Conservation (phyloP, 2,888 invertebrate species). For the Drosophila conformis region DNA sequence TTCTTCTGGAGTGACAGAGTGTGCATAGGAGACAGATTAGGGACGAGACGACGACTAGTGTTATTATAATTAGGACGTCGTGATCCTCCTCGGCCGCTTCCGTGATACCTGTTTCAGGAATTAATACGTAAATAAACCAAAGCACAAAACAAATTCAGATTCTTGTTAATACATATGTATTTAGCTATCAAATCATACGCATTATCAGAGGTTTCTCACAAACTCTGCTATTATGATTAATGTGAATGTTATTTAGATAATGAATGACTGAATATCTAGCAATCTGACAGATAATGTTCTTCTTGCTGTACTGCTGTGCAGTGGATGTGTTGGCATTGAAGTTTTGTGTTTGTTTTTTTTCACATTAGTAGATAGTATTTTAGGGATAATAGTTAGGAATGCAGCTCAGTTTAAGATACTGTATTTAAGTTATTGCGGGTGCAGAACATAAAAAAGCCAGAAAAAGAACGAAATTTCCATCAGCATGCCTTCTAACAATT, state of each 20-base stretch:
- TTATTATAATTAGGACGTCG: conserved; percentile 85
- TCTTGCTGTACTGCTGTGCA: conserved; percentile 33
- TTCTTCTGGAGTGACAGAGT: conserved; percentile 86
- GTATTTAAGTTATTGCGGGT: conserved; percentile 30
- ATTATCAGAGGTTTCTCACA: conserved; percentile 16
- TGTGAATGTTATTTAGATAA: conserved; percentile 28
- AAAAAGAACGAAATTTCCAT: conserved; percentile 43
- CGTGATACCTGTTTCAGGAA: conserved; percentile 82
- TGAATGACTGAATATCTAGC: conserved; percentile 36
- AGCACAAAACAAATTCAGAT: conserved; percentile 19
- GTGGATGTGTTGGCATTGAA: conserved; percentile 34
- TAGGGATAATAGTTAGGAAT: conserved; percentile 26
- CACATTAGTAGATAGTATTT: conserved; percentile 32
- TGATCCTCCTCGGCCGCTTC: conserved; percentile 85
- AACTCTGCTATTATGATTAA: conserved; percentile 27
- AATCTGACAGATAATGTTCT: conserved; percentile 25
- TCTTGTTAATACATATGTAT: conserved; percentile 31
- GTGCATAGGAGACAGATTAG: conserved; percentile 86
- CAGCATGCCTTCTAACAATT: conserved; percentile 35
- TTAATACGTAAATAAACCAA: conserved; percentile 34
- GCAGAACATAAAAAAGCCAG: conserved; percentile 74
- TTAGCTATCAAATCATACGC: conserved; percentile 28
- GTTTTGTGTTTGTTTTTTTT: conserved; percentile 21
- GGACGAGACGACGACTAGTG: conserved; percentile 85
- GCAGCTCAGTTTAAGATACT: conserved; percentile 50